Evolutionary conservation across 2,888 invertebrate species (phyloP), one percentile per base, ranked within the genome.

Genomic region (Meiosimyza decipiens): DNA sequence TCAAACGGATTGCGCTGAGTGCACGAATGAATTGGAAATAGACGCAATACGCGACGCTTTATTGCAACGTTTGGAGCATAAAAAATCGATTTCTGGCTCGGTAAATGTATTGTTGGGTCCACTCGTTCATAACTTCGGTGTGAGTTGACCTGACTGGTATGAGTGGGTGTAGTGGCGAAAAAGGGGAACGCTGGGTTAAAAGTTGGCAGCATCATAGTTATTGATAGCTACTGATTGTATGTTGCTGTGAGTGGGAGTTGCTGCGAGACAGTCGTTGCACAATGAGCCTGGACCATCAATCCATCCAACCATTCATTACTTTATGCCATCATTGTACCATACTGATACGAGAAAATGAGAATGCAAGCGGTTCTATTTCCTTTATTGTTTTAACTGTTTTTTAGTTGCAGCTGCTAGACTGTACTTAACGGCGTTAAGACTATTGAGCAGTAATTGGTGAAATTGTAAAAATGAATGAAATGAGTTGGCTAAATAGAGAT

Each of bases 381-480:
- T 13, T 73, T 78, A 69, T 75, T 69, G 55, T 75, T 79, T 75
- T 75, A 79, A 73, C 68, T 74, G 73, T 75, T 72, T 69, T 72
- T 72, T 52, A 68, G 72, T 63, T 64, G 72, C 50, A 74, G 54
- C 18, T 66, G 65, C 63, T 64, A 50, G 33, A 59, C 71, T 63
- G 63, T 63, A 63, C 63, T 63, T 50, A 16, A 63, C 40, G 47
- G 49, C 6, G 9, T 63, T 63, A 11, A 62, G 40, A 40, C 9
- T 7, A 40, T 40, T 40, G 40, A 33, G 13, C 28, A 28, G 12
- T 18, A 18, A 6, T 28, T 15, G 11, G 3, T 28, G 3, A 57
- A 28, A 15, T 28, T 18, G 3, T 57, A 7, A 57, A 28, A 28
- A 1, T 57, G 22, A 28, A 57, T 18, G n/a, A n/a, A n/a, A n/a